Percentiles rank a stretch among this genome's conserved stretches.
Evolutionary conservation across 2,797 vertebrate species (phyloP).

Genomic region (Pangasius larnaudii): DNA sequence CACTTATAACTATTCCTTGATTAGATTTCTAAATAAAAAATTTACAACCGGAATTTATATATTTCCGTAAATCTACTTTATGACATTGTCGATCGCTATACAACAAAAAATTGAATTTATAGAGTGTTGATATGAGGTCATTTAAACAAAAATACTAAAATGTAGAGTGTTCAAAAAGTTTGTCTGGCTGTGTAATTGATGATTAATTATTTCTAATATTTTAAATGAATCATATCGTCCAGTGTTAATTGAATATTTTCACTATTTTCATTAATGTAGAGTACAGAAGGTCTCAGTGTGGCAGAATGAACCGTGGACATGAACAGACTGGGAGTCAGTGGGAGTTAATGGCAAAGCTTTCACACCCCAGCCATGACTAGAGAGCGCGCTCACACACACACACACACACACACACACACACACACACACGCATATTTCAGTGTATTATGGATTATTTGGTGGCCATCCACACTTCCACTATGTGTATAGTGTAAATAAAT

Average conservation of each 20-base stretch:
- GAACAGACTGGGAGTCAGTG: constrained; percentile 44
- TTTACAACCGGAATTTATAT: no score
- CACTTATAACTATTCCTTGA: no score
- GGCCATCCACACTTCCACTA: not conserved
- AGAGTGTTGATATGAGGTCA: not conserved
- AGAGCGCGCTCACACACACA: constrained; percentile 4
- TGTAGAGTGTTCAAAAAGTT: not conserved
- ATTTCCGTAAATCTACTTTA: no score
- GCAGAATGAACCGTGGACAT: constrained; percentile 27
- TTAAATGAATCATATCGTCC: not conserved
- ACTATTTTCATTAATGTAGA: not conserved
- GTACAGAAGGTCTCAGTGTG: constrained; percentile 24
- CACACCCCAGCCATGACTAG: constrained; percentile 31
- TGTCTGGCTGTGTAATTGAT: not conserved
- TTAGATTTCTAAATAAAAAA: no score
- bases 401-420: constrained; percentile 25
- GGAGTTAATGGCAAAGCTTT: constrained; percentile 50
- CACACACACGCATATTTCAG: not conserved
- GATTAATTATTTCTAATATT: not conserved
- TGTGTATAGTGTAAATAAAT: constrained; percentile 16
- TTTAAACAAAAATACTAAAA: not conserved
- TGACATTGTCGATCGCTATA: not conserved
- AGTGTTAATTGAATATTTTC: not conserved
- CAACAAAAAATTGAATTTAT: not conserved
- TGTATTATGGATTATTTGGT: not conserved